Evolutionary conservation across 2,797 vertebrate genomes (phyloP), one percentile per base, ranked within the genome.

Genomic region (Hyperoplus immaculatus): DNA sequence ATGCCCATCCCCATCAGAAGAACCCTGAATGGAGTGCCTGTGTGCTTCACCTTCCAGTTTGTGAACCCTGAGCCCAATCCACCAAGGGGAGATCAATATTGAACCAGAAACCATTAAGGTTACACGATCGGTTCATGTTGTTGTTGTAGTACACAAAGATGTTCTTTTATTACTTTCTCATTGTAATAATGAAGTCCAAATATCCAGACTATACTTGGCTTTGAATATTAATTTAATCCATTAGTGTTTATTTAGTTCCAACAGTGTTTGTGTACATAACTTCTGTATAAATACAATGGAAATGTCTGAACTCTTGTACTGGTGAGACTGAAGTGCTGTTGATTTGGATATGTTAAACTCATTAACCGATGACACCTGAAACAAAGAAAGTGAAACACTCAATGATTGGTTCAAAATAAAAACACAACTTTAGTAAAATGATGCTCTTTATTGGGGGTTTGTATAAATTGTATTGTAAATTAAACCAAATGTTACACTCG

Each of bases 71-170:
- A 75, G 57, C 63, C 71, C 0, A 39, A 49, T 10, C 86, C 78
- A 49, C 81, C 79, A 0, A 73, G 90, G 84, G 92, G 90, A 73
- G 92, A 92, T 29, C 9, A 90, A 64, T 71, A 81, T 80, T 89
- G 46, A 89, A 3, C 18, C 36, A 1, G 45, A 43, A 53, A 47
- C 46, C n/a, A 12, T 46, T 68, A n/a, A 51, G 50, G 15, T n/a
- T 21, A 56, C 6, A 61, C 9, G 38, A 38, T 45, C 4, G 5
- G 5, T 36, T 5, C 11, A 21, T 6, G 16, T 61, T 61, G 13
- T 13, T 39, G 69, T 42, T 61, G 16, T 59, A 73, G 16, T 59
- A 73, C 7, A 15, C 55, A 8, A n/a, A 8, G 21, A 3, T 3
- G 0, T 45, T 55, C 8, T 51, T 8, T 29, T 60, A 6, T 13